A percentile compares a stretch with the other conserved stretches of the same genome.
Conservation (phyloP, 2,888 invertebrate species). For the Rhagonycha fulva region DNA sequence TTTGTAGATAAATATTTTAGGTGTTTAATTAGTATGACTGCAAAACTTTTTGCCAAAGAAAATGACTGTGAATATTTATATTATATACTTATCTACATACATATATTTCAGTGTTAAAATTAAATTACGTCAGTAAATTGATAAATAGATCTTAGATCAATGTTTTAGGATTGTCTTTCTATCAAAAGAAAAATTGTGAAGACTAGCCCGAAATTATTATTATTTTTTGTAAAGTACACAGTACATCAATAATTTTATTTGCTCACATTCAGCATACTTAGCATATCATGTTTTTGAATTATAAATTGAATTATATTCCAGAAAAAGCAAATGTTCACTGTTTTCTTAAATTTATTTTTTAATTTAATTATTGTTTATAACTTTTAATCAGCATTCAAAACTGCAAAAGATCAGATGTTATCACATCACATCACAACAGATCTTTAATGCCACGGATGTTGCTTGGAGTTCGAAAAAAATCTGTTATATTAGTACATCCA, state of each 20-base stretch:
- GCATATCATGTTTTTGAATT: background rate
- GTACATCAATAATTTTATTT: background rate
- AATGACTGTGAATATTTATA: conserved; percentile 55
- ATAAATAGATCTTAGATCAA: conserved; percentile 43
- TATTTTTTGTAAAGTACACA: background rate
- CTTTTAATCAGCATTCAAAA: no score
- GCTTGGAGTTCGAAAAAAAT: background rate
- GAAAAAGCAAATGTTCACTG: background rate
- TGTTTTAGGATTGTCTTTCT: conserved; percentile 40
- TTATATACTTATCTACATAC: conserved; percentile 46
- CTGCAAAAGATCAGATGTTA: no score
- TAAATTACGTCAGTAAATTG: conserved; percentile 38
- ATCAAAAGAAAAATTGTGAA: conserved; percentile 9
- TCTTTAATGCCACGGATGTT: background rate
- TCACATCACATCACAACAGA: no score
- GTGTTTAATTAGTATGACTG: conserved; percentile 29
- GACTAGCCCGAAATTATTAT: conserved; percentile 15
- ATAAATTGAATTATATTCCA: background rate
- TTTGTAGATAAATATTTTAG: conserved; percentile 1
- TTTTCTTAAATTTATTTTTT: background rate
- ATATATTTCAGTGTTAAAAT: conserved; percentile 46
- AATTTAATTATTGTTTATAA: background rate
- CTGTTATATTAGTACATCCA: no score
- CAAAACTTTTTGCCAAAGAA: conserved; percentile 52
- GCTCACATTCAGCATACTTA: background rate